Evolutionary conservation across 2,888 invertebrate genomes (phyloP), one percentile per base, ranked within the genome.

Genomic region (Eupithecia insigniata): DNA sequence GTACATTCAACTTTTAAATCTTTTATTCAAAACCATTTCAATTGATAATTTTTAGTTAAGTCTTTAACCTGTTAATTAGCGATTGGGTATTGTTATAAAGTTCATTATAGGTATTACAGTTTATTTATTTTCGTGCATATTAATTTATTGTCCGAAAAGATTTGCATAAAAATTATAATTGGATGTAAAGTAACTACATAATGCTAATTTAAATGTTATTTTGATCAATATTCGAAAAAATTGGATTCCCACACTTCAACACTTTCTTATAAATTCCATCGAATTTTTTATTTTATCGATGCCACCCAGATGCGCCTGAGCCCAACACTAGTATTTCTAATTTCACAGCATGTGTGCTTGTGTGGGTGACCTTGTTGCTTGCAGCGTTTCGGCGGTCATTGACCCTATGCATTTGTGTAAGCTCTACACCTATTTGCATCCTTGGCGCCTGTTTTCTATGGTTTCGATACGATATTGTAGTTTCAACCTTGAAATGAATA

Each of bases 351-450:
- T 62, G 79, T 78, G 79, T 77, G 84, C 81, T 80, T 83, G 92
- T 92, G 92, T 92, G 93, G 82, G 93, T 93, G 93, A 93, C 93
- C 93, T 93, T 93, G 92, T 85, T 79, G 84, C 83, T 86, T 83
- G 81, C 85, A 87, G 89, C 88, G 92, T 92, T 93, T 93, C 92
- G 93, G 93, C 89, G 93, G 93, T 92, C 91, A 80, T 89, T 91
- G 86, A 91, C 87, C 92, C 88, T 85, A 84, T 79, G 92, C 90
- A 90, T 90, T 89, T 83, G 82, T 82, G 83, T 77, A 85, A n/a
- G 32, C 34, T n/a, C 90, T 92, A 90, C 92, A 76, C 67, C 67
- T 76, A 75, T 77, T 58, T 66, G 51, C 26, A 64, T 14, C 34
- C 61, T 34, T 34, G 64, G 61, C n/a, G 34, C 34, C 61, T 62